Percentiles rank a stretch among this genome's conserved stretches.
Evolutionary conservation across 2,113 vertebrate species (phyloP).

Genomic region (Mormyrus lacerda): DNA sequence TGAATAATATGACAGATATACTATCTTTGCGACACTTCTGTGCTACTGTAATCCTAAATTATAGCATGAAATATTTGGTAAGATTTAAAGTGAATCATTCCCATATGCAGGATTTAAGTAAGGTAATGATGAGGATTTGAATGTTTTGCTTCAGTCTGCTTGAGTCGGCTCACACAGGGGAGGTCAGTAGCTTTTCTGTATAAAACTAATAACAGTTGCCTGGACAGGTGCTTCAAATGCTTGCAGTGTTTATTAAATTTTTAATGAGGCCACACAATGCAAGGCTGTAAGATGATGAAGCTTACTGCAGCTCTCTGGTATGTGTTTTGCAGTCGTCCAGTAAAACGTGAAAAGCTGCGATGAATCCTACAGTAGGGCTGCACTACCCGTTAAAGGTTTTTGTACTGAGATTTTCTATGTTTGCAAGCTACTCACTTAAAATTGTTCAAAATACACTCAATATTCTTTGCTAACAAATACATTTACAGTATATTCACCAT

Average conservation of each 20-base stretch:
- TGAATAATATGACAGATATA: neutral
- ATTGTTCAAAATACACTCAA: no score
- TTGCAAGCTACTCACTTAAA: no score
- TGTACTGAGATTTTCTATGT: neutral
- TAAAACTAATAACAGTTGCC: neutral
- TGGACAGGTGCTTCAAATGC: neutral
- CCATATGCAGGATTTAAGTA: neutral
- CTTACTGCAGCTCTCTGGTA: neutral
- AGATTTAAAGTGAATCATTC: neutral
- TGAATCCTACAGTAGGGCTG: neutral
- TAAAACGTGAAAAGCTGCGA: no score
- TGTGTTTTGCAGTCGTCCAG: neutral
- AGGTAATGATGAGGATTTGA: neutral
- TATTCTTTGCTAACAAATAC: no score
- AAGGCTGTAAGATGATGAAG: neutral
- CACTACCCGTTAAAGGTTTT: neutral
- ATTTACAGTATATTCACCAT: no score
- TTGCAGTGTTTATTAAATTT: neutral
- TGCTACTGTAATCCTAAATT: neutral
- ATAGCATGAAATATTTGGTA: neutral
- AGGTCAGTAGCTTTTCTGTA: neutral
- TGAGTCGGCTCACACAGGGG: neutral
- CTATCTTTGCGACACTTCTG: neutral
- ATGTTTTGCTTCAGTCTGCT: neutral
- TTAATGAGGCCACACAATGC: neutral